phyloP scores from a whole-genome alignment of 2,113 vertebrate species.

The Hypomesus transpacificus region DNA sequence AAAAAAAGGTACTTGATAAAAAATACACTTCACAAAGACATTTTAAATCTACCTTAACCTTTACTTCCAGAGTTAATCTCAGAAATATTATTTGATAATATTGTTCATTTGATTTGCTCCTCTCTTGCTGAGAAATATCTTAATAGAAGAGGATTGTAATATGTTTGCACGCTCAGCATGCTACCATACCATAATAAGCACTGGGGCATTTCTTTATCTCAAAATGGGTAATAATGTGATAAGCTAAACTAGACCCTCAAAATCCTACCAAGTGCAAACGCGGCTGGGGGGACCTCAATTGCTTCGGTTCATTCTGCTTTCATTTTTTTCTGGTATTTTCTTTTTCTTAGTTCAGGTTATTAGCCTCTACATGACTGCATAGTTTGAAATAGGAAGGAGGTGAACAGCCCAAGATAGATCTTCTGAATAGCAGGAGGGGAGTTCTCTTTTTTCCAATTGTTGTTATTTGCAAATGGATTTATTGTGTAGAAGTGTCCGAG shows the following conservation, averaged over 20 bases:
- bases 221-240: constrained; percentile 94
- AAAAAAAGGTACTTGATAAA: background rate
- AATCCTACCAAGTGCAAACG: constrained; percentile 84
- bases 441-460: constrained; percentile 76
- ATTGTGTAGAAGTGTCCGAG: constrained; percentile 79
- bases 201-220: constrained; percentile 84
- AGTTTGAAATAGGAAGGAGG: constrained; percentile 73
- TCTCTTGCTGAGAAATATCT: constrained; percentile 42
- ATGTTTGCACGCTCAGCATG: constrained; percentile 67
- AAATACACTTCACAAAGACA: background rate
- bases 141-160: constrained; percentile 51
- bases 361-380: constrained; percentile 88
- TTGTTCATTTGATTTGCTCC: constrained; percentile 44
- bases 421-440: constrained; percentile 76
- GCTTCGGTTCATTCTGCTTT: constrained; percentile 83
- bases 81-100: constrained; percentile 36
- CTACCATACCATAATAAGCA: constrained; percentile 83
- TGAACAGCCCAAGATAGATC: constrained; percentile 74
- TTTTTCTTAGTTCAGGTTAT: constrained; percentile 87
- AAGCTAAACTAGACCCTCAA: constrained; percentile 86
- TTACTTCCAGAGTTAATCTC: background rate
- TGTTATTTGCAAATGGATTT: constrained; percentile 90
- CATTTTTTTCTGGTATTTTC: constrained; percentile 66
- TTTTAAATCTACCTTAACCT: background rate
- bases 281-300: constrained; percentile 88